Base-by-base conservation (phyloP, 53 echinoderm and acorn worm species). In the Echinarachnius parma region DNA sequence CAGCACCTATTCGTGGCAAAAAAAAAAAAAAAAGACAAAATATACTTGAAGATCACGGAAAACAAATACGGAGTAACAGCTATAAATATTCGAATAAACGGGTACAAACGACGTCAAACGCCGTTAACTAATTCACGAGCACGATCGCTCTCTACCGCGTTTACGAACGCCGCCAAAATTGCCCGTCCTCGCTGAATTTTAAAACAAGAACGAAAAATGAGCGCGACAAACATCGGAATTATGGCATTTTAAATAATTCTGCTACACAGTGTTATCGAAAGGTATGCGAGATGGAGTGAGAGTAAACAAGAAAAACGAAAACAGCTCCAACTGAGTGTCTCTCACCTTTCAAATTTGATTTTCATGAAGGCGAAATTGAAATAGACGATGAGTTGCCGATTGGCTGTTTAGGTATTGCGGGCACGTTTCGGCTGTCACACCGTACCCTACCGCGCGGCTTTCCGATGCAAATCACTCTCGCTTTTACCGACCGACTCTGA, bases 341-440 rank as follows among this genome's bases (percentile, higher is more conserved):
- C 74, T 72, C 74, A 23, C 26, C 56, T 72, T 72, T 54, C 74
- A 72, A n/a, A 72, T 72, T 72, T 72, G 74, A 56, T 72, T 72
- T 72, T 72, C 74, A 72, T 72, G 74, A 72, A 72, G 74, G 33
- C 26, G n/a, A 28, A 57, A 72, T 56, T 39, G 74, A 56, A 54
- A 72, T 72, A 14, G 74, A 72, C 56, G 56, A 72, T 72, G 39
- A 56, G n/a, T n/a, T n/a, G n/a, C n/a, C n/a, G n/a, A n/a, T n/a
- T n/a, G n/a, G 74, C 33, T 72, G 28, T 37, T 72, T 56, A 39
- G 56, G 74, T 20, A 72, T 54, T 54, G 57, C 28, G 44, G 45
- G 35, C 74, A 72, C 74, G 74, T 37, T 39, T 28, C 28, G 56
- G 21, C 74, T 72, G 57, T 72, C 74, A 56, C 37, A 28, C 74